These are phyloP conservation scores for Bhutanitis thaidina DNA, from an alignment of 2,888 invertebrate species.

Conservation along the genomic window DNA sequence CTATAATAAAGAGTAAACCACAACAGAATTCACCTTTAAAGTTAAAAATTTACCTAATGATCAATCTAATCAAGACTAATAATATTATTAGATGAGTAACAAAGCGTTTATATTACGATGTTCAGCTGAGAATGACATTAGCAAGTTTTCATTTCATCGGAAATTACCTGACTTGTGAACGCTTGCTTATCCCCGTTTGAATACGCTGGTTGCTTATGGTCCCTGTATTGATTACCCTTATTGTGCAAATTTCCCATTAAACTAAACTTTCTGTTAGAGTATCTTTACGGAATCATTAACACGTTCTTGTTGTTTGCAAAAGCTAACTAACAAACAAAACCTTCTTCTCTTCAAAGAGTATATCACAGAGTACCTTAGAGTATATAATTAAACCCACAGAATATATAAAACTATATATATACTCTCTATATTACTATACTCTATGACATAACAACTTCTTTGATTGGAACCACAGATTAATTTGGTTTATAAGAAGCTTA, in stretches of 20 bases:
- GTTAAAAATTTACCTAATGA: conserved; percentile 24
- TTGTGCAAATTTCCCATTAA: conserved; percentile 75
- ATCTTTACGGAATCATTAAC: conserved; percentile 5
- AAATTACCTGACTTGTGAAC: conserved; percentile 67
- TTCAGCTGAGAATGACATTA: conserved; percentile 78
- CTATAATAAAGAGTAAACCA: conserved; percentile 28
- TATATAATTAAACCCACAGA: no score
- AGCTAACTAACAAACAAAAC: conserved; percentile 18
- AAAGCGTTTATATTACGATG: conserved; percentile 64
- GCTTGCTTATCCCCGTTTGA: conserved; percentile 61
- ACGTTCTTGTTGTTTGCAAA: conserved; percentile 7
- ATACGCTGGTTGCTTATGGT: conserved; percentile 49
- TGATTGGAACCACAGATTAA: no score
- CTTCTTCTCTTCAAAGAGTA: no score
- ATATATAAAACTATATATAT: no score
- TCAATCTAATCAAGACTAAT: conserved; percentile 30
- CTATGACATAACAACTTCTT: no score
- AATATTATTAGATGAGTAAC: conserved; percentile 40
- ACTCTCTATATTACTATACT: no score
- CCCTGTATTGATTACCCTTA: conserved; percentile 49
- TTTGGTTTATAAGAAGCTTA: no score
- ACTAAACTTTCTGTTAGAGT: conserved; percentile 28
- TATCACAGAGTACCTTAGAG: no score
- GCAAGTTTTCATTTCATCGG: conserved; percentile 67
- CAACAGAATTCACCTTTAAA: conserved; percentile 30